A percentile compares a stretch with the other conserved stretches of the same genome.
Conservation (phyloP, 2,888 invertebrate species). For the Drosophila setosimentum region DNA sequence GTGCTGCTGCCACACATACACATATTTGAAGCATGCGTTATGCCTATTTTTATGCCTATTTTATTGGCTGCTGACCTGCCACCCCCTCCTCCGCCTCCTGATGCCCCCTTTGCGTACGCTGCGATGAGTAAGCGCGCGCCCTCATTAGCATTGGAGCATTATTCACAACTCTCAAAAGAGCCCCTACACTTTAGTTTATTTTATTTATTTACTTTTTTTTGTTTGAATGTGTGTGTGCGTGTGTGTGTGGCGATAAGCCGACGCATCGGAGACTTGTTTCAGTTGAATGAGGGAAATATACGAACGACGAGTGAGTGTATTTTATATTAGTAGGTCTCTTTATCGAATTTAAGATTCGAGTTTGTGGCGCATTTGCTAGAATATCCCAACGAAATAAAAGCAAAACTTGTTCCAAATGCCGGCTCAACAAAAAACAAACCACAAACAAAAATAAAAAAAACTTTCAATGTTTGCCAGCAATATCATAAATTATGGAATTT, state of each 20-base stretch:
- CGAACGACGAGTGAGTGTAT: slow-evolving; percentile 2
- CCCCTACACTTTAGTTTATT: slow-evolving; percentile 37
- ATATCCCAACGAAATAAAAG: slow-evolving; percentile 18
- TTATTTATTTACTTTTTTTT: neutral
- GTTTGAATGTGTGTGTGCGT: neutral
- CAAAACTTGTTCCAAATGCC: slow-evolving; percentile 62
- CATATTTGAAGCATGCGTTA: slow-evolving; percentile 62
- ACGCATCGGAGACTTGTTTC: slow-evolving; percentile 33
- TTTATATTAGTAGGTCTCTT: slow-evolving; percentile 6
- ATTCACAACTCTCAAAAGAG: slow-evolving; percentile 54
- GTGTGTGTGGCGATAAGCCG: slow-evolving; percentile 44
- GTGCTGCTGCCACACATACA: slow-evolving; percentile 2
- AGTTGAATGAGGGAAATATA: slow-evolving; percentile 7
- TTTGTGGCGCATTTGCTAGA: slow-evolving; percentile 35
- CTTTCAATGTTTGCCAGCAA: slow-evolving; percentile 53
- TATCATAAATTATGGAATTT: slow-evolving; percentile 72
- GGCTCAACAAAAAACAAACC: slow-evolving; percentile 33
- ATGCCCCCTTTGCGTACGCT: neutral
- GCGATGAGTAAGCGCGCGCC: slow-evolving; percentile 55
- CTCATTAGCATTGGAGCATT: slow-evolving; percentile 56
- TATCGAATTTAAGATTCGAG: slow-evolving; percentile 18
- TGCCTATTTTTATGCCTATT: slow-evolving; percentile 63
- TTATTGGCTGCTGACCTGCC: slow-evolving; percentile 52
- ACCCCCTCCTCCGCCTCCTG: neutral
- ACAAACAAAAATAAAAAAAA: slow-evolving; percentile 8